Evolutionary conservation across 92 coral and sea anemone genomes (phyloP), one percentile per base, ranked within the genome.

Genomic region (Metridium senile): DNA sequence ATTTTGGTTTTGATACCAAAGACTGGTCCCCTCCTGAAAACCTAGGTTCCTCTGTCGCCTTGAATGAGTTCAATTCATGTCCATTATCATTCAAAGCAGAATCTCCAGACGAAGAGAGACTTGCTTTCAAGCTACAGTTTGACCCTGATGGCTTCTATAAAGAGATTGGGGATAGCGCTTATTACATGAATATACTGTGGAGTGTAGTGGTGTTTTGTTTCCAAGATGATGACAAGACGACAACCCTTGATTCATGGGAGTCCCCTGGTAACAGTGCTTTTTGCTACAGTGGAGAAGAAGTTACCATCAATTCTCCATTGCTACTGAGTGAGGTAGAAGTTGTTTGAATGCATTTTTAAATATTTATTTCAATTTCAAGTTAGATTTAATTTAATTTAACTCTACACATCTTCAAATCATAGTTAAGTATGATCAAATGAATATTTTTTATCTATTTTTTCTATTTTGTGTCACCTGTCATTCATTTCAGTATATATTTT

Each of bases 151-250:
- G 73, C 61, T 58, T 74, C 47, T 77, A 87, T 80, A 62, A 77
- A 31, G 94, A 84, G 26, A 45, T 94, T 58, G 97, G 87, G 19
- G 97, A 92, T 33, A 94, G 97, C 70, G 95, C 98, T 29, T 94
- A 94, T 66, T 94, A 92, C 89, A 82, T 81, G 82, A 94, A 94
- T 79, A 89, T 92, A 51, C 83, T 89, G 26, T 94, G 98, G 98
- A 79, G 89, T 16, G 90, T 87, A 31, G 85, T 79, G 34, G 88
- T 94, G 79, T 78, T 92, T 65, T 94, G 97, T 63, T 79, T 82
- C 67, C 78, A 88, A 81, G 90, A 94, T 59, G 85, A 76, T 74
- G 84, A 86, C 69, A 93, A 86, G 72, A 94, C 91, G 56, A 77
- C 80, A 8, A 84, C 78, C 47, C 79, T 85, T 11, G 80, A 90